Evolutionary conservation across 2,888 invertebrate species (phyloP).

Genomic region (Ferrisia virgata): DNA sequence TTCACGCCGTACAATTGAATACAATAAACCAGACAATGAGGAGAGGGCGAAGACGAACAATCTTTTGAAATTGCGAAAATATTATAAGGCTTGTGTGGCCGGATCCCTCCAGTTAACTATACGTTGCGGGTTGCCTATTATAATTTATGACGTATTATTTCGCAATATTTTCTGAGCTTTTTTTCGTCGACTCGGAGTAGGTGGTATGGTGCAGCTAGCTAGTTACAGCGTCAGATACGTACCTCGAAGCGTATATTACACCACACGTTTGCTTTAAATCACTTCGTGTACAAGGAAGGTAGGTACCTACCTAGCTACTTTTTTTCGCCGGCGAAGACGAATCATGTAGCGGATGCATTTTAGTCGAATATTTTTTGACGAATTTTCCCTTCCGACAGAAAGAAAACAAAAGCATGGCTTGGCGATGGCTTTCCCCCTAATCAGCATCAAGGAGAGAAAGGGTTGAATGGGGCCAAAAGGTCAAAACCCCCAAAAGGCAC

Average conservation of each 20-base stretch:
- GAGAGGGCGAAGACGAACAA: background rate
- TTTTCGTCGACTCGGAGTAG: background rate
- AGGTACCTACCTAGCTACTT: too few species aligned
- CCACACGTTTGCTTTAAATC: background rate
- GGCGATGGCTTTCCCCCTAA: too few species aligned
- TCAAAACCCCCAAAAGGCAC: too few species aligned
- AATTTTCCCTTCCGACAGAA: background rate
- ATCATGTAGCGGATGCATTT: background rate
- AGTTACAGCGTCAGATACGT: too few species aligned
- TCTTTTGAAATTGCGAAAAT: background rate
- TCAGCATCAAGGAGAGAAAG: too few species aligned
- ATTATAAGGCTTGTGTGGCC: background rate
- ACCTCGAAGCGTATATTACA: background rate
- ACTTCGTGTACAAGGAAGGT: background rate
- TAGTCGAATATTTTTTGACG: background rate
- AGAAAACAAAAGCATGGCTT: background rate
- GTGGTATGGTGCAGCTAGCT: background rate
- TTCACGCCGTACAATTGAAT: background rate
- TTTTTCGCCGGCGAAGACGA: background rate
- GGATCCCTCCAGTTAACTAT: background rate
- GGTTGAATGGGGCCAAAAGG: too few species aligned
- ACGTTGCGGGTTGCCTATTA: constrained; percentile 20
- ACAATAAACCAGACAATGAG: background rate
- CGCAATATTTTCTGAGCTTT: background rate
- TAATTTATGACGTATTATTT: constrained; percentile 28